Conservation (phyloP, 2,797 vertebrate genomes). For the Mormyrus hasselquistii region DNA sequence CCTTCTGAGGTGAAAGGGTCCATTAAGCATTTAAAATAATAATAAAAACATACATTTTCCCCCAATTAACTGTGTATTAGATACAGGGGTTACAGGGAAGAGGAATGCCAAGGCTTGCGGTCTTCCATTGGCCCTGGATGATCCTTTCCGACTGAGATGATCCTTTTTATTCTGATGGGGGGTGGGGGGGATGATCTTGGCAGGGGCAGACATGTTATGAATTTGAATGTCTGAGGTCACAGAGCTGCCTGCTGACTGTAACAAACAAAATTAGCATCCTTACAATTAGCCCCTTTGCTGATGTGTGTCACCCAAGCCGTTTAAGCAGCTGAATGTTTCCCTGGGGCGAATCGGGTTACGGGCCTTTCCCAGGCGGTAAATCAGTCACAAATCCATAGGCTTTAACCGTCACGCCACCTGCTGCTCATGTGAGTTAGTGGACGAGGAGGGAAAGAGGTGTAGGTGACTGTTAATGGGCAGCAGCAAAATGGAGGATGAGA, state of each 20-base stretch:
- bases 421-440: neutral
- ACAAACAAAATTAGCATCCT: conserved; percentile 4
- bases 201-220: neutral
- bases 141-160: neutral
- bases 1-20: neutral
- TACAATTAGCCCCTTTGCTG: neutral
- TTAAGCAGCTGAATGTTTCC: neutral
- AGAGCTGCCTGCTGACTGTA: conserved; percentile 2
- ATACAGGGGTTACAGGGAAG: neutral
- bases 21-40: neutral
- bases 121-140: neutral
- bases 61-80: neutral
- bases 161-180: neutral
- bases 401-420: neutral
- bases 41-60: neutral
- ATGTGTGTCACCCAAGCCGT: neutral
- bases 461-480: neutral
- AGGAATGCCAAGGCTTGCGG: neutral
- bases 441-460: neutral
- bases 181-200: neutral
- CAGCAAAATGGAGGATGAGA: neutral
- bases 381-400: neutral
- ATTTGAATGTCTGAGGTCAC: conserved; percentile 2
- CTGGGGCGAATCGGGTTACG: neutral
- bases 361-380: neutral